Evolutionary conservation across 2,888 invertebrate genomes (phyloP).

Genomic region (Lasioglossum figueresi): DNA sequence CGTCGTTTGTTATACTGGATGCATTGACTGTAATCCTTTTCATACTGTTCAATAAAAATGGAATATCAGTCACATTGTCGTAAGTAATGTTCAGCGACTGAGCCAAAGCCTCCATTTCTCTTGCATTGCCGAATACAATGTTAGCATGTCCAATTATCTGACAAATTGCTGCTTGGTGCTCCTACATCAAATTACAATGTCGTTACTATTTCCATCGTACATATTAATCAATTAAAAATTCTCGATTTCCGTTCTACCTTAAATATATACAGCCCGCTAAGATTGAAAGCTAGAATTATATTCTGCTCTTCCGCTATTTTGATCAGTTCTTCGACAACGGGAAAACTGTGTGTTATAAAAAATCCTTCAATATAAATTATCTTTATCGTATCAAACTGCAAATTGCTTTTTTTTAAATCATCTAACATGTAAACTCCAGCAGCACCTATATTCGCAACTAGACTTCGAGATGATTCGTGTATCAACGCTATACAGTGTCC

Average conservation of each 20-base stretch:
- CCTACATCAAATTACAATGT: constrained; percentile 63
- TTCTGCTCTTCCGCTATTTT: constrained; percentile 76
- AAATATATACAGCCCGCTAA: constrained; percentile 81
- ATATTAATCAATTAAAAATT: neutral
- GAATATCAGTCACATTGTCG: constrained; percentile 77
- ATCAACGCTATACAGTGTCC: constrained; percentile 81
- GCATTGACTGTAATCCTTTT: constrained; percentile 76
- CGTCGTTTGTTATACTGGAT: constrained; percentile 69
- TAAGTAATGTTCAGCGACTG: constrained; percentile 76
- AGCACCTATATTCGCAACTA: constrained; percentile 82
- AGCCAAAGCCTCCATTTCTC: constrained; percentile 79
- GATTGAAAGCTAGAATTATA: constrained; percentile 81
- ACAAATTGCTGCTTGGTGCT: constrained; percentile 77
- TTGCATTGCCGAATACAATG: constrained; percentile 79
- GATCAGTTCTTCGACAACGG: constrained; percentile 79
- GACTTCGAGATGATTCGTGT: constrained; percentile 77
- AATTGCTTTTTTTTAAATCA: constrained; percentile 69
- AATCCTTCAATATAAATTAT: constrained; percentile 83
- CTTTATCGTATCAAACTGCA: constrained; percentile 74
- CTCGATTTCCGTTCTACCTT: constrained; percentile 67
- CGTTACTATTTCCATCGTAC: neutral
- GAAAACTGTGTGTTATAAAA: constrained; percentile 81
- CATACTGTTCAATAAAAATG: constrained; percentile 78
- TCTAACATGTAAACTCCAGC: constrained; percentile 79
- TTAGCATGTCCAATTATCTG: constrained; percentile 80